Conservation (phyloP, 2,888 invertebrate genomes). For the Tanaodytes sp. region DNA sequence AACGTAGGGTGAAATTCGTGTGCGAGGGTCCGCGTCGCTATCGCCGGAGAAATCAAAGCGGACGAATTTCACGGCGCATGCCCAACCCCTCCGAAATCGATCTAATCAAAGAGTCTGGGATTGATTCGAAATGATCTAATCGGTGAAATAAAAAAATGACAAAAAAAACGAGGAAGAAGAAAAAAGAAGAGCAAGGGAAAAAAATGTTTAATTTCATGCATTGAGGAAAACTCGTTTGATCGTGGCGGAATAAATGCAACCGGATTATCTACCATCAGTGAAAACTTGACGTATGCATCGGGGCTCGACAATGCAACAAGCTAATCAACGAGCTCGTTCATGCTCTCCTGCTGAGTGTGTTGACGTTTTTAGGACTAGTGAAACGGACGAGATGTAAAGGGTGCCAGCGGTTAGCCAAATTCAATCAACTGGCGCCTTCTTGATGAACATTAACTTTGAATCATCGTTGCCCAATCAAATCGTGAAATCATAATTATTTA, state of each 20-base stretch:
- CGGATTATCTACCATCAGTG: slow-evolving; percentile 44
- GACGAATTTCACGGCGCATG: too few relatives aligned
- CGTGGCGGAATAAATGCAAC: slow-evolving; percentile 32
- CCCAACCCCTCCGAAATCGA: too few relatives aligned
- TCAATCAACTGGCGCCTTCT: slow-evolving; percentile 55
- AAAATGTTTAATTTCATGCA: slow-evolving; percentile 19
- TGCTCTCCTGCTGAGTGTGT: slow-evolving; percentile 58
- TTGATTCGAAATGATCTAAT: too few relatives aligned
- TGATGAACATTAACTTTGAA: slow-evolving; percentile 51
- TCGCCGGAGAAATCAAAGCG: too few relatives aligned
- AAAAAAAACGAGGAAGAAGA: too few relatives aligned
- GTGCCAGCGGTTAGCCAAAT: slow-evolving; percentile 54
- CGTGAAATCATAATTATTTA: too few relatives aligned
- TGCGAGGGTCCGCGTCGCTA: too few relatives aligned
- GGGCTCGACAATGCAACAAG: slow-evolving; percentile 48
- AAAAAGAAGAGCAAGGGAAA: too few relatives aligned
- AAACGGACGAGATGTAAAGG: slow-evolving; percentile 53
- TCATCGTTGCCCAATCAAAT: slow-evolving; percentile 28
- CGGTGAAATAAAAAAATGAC: too few relatives aligned
- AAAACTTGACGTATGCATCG: slow-evolving; percentile 38
- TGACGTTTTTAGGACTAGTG: slow-evolving; percentile 59
- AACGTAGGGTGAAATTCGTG: too few relatives aligned
- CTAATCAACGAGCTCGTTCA: slow-evolving; percentile 56
- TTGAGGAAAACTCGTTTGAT: background rate
- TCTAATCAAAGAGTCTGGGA: too few relatives aligned